Evolutionary conservation across 2,888 invertebrate genomes (phyloP).

Genomic region (Drosophila putrida): DNA sequence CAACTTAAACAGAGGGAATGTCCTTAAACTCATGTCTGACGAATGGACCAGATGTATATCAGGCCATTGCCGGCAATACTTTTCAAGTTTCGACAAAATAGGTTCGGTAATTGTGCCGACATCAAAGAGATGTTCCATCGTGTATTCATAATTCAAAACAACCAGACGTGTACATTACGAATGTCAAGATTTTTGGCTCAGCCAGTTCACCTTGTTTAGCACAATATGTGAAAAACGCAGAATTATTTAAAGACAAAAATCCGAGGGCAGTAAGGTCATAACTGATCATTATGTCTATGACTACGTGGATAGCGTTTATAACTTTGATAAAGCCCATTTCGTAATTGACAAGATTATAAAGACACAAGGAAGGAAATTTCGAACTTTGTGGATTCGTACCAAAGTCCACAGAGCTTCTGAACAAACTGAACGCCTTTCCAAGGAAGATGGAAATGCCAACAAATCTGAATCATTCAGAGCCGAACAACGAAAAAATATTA

Average conservation of each 20-base stretch:
- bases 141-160: too few relatives aligned
- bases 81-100: background rate
- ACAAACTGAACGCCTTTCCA: too few relatives aligned
- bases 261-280: too few relatives aligned
- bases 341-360: background rate
- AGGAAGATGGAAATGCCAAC: too few relatives aligned
- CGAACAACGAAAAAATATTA: background rate
- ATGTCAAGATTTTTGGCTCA: too few relatives aligned
- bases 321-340: background rate
- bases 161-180: too few relatives aligned
- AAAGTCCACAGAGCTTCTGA: background rate
- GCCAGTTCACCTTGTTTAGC: too few relatives aligned
- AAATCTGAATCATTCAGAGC: too few relatives aligned
- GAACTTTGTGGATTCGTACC: background rate
- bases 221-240: too few relatives aligned
- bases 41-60: background rate
- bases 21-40: background rate
- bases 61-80: background rate
- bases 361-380: background rate
- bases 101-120: background rate
- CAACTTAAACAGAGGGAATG: background rate
- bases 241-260: too few relatives aligned
- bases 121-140: slow-evolving; percentile 5
- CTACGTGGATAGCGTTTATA: background rate
- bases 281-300: slow-evolving; percentile 4